Conservation (phyloP, 2,113 vertebrate species). For the Setophaga petechia region DNA sequence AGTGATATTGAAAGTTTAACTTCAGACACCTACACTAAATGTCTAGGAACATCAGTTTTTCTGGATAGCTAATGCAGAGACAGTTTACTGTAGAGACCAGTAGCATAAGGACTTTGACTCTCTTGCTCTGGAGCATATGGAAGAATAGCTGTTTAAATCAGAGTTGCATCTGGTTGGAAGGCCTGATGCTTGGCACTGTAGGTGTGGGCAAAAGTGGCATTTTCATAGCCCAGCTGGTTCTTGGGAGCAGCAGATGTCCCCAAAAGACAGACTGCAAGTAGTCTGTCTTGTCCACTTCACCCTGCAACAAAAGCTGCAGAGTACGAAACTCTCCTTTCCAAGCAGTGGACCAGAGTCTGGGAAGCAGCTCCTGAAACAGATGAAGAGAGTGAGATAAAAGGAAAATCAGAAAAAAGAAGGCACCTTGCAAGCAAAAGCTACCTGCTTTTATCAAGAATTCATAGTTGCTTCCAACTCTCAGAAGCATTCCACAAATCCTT, state of each 20-base stretch:
- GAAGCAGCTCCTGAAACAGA: not conserved
- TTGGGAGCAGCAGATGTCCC: not conserved
- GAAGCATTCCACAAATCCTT: not conserved
- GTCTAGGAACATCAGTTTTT: not conserved
- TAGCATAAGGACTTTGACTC: not conserved
- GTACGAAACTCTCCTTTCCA: fast-evolving
- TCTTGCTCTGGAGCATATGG: not conserved
- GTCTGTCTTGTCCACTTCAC: not conserved
- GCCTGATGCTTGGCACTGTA: not conserved
- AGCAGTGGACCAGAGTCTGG: not conserved
- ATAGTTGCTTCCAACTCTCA: not conserved
- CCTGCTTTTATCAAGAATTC: not conserved
- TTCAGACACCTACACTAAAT: not conserved
- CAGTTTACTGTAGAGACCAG: not conserved
- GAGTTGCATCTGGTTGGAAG: not conserved
- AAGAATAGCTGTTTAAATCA: not conserved
- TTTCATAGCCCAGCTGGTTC: fast-evolving
- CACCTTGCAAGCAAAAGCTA: not conserved
- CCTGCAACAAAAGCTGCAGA: not conserved
- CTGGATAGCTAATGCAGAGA: too few species aligned
- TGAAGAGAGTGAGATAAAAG: not conserved
- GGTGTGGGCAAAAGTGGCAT: not conserved
- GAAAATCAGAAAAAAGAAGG: not conserved
- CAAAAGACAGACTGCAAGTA: not conserved
- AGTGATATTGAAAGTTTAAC: not conserved